These are phyloP conservation scores for Procavia capensis DNA, from an alignment of 2,113 vertebrate genomes.

Conservation along the genomic window DNA sequence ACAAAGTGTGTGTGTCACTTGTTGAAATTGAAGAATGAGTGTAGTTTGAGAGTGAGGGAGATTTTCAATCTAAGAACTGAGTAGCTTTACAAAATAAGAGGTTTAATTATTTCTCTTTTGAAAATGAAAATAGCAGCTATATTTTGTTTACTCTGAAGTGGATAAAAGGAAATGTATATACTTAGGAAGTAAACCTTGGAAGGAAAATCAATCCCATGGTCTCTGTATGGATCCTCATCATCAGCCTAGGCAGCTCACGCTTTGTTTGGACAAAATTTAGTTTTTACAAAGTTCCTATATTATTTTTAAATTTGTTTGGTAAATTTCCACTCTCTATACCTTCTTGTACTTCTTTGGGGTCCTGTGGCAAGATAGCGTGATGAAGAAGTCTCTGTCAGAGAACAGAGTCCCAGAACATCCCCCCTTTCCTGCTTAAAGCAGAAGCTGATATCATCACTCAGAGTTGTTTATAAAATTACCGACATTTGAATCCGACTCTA, in stretches of 20 bases:
- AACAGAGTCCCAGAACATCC: background rate
- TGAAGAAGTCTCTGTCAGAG: background rate
- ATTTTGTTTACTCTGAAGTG: background rate
- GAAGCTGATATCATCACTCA: background rate
- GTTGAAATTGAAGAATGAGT: background rate
- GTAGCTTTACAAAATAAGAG: background rate
- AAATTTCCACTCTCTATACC: background rate
- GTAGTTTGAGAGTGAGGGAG: background rate
- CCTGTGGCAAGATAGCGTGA: background rate
- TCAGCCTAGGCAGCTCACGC: background rate
- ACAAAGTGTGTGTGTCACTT: background rate
- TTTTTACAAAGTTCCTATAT: background rate
- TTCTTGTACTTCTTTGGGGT: background rate
- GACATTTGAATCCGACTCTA: background rate
- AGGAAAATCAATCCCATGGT: background rate
- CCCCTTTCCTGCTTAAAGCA: accelerated
- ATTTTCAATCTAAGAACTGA: background rate
- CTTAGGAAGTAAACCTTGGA: background rate
- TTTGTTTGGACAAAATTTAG: background rate
- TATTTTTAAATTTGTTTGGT: background rate
- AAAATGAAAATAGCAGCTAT: background rate
- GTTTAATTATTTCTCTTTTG: background rate
- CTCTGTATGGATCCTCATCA: background rate
- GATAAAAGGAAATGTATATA: background rate
- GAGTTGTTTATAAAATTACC: background rate